Base-by-base conservation (phyloP, 2,797 vertebrate species). In the Alcedo atthis region DNA sequence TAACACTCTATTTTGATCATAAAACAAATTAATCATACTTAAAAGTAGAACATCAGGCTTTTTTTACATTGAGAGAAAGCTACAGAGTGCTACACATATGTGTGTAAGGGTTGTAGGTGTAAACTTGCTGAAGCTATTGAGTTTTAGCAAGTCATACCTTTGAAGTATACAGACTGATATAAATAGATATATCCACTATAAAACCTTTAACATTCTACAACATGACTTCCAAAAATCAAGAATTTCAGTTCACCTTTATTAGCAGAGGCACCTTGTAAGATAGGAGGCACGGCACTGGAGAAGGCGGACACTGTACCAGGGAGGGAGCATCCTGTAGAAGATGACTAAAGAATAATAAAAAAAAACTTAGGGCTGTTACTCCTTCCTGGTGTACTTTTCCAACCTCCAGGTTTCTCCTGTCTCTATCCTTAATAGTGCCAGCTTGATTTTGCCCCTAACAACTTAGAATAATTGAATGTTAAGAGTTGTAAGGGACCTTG, bases 11-110 rank as follows among this genome's bases (percentile, higher is more conserved):
- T 91, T 90, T 85, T 45, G 48, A 74, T 88, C 6, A 57, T 78
- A 57, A 96, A 94, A 81, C 42, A 80, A 89, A 42, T 92, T 83
- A 71, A 71, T 28, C 19, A 14, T 35, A 9, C 74, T 62, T 59
- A 35, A 32, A 87, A 58, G 4, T 32, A 24, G 8, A 85, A 10
- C 11, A 77, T 8, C 37, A 20, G 5, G 12, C 3, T 43, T 87
- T 86, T 91, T 74, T 9, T 78, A 22, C 8, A 12, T 9, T 26
- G 42, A 87, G 6, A 13, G 24, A 54, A 43, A 75, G 46, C 42
- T 55, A 17, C 43, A 88, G 59, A 55, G 59, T 66, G 15, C 42
- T 15, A n/a, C 28, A 59, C 58, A n/a, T 16, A 10, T 20, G 6
- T 57, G n/a, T 35, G 35, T 5, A 45, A 17, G 26, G 22, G 6